Evolutionary conservation across 2,797 vertebrate genomes (phyloP).

Genomic region (Hypotaenidia okinawae): DNA sequence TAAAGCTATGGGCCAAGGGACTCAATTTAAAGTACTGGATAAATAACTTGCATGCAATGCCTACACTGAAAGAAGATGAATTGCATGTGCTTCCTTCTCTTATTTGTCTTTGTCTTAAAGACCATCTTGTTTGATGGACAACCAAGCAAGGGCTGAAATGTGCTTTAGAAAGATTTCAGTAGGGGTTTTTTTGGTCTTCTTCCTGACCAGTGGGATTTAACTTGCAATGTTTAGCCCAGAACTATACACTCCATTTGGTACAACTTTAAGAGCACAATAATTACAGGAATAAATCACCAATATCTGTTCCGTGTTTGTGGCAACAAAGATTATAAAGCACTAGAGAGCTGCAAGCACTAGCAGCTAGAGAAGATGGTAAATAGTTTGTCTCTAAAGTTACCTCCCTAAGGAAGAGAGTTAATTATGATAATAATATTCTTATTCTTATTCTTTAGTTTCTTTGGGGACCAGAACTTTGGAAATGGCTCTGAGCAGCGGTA

Average conservation of each 20-base stretch:
- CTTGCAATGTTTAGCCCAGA: neutral
- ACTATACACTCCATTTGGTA: neutral
- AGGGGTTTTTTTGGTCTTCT: neutral
- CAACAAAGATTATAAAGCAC: slow-evolving; percentile 28
- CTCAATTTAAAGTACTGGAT: neutral
- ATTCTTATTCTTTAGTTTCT: neutral
- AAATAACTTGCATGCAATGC: neutral
- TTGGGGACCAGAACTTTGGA: neutral
- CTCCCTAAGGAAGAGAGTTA: neutral
- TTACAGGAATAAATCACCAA: slow-evolving; percentile 65
- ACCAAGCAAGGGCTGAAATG: neutral
- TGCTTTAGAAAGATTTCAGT: neutral
- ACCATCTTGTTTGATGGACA: slow-evolving; percentile 14
- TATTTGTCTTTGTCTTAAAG: neutral
- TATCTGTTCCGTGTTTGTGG: neutral
- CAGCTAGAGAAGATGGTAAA: neutral
- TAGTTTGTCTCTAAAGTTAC: neutral
- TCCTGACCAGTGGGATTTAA: slow-evolving; percentile 26
- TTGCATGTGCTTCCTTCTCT: neutral
- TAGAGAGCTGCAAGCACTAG: neutral
- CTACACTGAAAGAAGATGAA: neutral
- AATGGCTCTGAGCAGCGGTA: neutral
- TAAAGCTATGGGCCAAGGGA: neutral
- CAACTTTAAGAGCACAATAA: slow-evolving; percentile 48
- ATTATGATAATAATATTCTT: neutral